Evolutionary conservation across 2,797 vertebrate genomes (phyloP), one percentile per base, ranked within the genome.

Genomic region (Ara ararauna): DNA sequence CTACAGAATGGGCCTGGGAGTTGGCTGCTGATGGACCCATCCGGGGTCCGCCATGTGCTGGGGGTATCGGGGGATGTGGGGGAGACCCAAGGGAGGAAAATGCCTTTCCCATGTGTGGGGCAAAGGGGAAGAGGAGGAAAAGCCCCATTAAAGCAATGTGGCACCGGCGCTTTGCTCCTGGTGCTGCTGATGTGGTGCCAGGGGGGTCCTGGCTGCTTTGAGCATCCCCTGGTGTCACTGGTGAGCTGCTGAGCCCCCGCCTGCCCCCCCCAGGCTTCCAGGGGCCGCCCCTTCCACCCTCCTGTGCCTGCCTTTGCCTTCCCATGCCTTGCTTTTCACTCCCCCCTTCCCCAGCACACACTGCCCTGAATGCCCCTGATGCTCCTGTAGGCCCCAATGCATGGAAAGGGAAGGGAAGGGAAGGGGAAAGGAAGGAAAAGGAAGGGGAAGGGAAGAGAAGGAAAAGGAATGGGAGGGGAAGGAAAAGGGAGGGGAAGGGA

Each of bases 361-460:
- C 48, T 18, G 20, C 30, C 17, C 42, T 5, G 7, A 13, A 4
- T 0, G 18, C 50, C 36, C 14, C 42, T 10, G 34, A 23, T 42
- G 58, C 44, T 36, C 68, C 48, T 7, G 0, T 4, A 3, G 5
- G 10, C n/a, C 47, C 47, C 36, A 0, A 0, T 4, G 26, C 50
- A 32, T 20, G 53, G 53, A 5, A 54, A 32, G 30, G 51, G 4
- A 12, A 54, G 29, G 29, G 51, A 53, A 51, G 50, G 50, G 15
- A 29, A 51, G 10, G 10, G 11, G 24, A 29, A 51, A 14, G 40
- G 19, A 44, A 20, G 18, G 44, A 4, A 8, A 19, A 17, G 8
- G 7, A 44, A 19, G 42, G 42, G 42, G 40, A 17, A 44, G 19
- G 17, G 17, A 3, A 8, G 44, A 6, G 6, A 40, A 14, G 38